phyloP scores from a whole-genome alignment of 2,113 vertebrate species.

The Rutilus rutilus region DNA sequence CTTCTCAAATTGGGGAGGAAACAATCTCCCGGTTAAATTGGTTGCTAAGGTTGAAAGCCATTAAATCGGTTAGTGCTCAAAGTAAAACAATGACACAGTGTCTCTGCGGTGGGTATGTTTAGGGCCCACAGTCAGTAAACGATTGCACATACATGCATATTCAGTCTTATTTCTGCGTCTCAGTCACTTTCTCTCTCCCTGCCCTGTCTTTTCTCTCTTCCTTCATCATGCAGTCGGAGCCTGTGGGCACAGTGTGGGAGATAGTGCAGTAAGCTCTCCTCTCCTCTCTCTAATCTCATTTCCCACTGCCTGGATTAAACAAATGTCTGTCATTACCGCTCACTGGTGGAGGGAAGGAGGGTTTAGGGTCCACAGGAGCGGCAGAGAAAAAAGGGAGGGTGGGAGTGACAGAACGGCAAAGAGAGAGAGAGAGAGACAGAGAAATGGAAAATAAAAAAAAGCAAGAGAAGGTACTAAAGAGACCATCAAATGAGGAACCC shows the following conservation, averaged over 20 bases:
- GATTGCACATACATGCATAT: not conserved
- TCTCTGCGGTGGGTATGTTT: slow-evolving; percentile 7
- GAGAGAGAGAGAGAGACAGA: not conserved
- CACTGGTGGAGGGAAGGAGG: slow-evolving; percentile 30
- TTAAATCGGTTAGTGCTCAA: not conserved
- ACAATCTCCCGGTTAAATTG: not conserved
- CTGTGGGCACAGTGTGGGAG: slow-evolving; percentile 48
- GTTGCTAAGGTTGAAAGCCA: not conserved
- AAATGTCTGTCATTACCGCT: slow-evolving; percentile 67
- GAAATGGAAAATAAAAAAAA: slow-evolving; percentile 20
- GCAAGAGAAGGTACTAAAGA: slow-evolving; percentile 9
- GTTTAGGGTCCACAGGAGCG: slow-evolving; percentile 23
- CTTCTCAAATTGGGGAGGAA: not conserved
- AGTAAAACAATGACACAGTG: slow-evolving; percentile 9
- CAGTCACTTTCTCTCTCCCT: slow-evolving; percentile 43
- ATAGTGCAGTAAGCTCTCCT: slow-evolving; percentile 35
- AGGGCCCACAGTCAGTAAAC: slow-evolving; percentile 17
- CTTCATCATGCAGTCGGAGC: slow-evolving; percentile 40
- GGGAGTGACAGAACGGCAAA: slow-evolving; percentile 6
- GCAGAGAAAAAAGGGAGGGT: not conserved
- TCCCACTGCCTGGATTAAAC: slow-evolving; percentile 67
- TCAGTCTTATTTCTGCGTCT: slow-evolving; percentile 13
- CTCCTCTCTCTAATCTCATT: slow-evolving; percentile 65
- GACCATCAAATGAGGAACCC: not conserved
- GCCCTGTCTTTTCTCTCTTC: slow-evolving; percentile 22